Evolutionary conservation across 2,797 vertebrate genomes (phyloP).

Genomic region (Syngnathus rostellatus): DNA sequence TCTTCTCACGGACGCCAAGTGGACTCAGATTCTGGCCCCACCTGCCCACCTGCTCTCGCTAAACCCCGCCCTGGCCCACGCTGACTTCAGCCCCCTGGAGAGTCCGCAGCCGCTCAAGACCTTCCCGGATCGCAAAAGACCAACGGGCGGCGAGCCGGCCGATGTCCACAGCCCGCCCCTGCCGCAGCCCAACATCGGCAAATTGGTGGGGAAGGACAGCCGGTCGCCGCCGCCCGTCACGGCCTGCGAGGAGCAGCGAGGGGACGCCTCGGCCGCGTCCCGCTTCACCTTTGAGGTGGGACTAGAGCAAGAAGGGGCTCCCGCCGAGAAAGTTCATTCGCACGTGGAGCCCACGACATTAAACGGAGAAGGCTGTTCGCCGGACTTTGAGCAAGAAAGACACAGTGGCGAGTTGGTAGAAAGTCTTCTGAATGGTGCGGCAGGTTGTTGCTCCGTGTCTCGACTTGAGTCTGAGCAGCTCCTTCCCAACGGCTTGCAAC

Average conservation of each 20-base stretch:
- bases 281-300: conserved; percentile 55
- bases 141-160: conserved; percentile 64
- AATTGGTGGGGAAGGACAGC: conserved; percentile 73
- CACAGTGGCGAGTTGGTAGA: conserved; percentile 23
- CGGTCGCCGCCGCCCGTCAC: conserved; percentile 64
- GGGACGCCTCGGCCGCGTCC: conserved; percentile 20
- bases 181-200: conserved; percentile 75
- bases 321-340: conserved; percentile 21
- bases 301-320: conserved; percentile 16
- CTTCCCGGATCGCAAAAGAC: conserved; percentile 69
- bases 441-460: conserved; percentile 11
- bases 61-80: conserved; percentile 72
- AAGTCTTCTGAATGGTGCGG: conserved; percentile 21
- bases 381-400: conserved; percentile 25
- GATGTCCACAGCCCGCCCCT: conserved; percentile 68
- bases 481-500: conserved; percentile 45
- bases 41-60: conserved; percentile 75
- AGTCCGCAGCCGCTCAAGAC: conserved; percentile 77
- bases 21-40: conserved; percentile 90
- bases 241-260: conserved; percentile 17
- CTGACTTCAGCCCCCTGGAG: conserved; percentile 73
- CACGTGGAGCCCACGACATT: conserved; percentile 20
- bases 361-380: conserved; percentile 17
- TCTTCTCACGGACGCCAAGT: conserved; percentile 83
- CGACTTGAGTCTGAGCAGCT: conserved; percentile 27